Percentiles rank a stretch among this genome's conserved stretches.
Evolutionary conservation across 2,113 vertebrate species (phyloP).

Genomic region (Nansenia antarctica): DNA sequence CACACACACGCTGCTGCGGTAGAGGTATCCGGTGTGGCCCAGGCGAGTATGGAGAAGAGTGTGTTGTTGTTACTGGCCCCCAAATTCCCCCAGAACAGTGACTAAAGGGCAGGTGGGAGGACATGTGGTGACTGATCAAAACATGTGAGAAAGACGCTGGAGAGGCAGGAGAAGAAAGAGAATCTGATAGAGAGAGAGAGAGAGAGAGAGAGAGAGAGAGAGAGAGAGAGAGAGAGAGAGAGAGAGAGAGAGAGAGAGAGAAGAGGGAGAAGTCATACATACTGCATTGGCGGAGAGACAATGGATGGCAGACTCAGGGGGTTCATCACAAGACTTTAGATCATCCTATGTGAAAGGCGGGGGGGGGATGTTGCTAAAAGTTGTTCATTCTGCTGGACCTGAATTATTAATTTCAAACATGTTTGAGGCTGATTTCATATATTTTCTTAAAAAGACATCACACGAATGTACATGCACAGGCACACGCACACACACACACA

Average conservation of each 20-base stretch:
- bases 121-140: background rate
- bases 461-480: too few species aligned
- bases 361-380: background rate
- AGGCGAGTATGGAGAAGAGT: too few species aligned
- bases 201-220: background rate
- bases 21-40: too few species aligned
- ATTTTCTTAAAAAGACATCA: background rate
- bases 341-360: background rate
- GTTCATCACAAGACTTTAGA: background rate
- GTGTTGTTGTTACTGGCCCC: too few species aligned
- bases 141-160: background rate
- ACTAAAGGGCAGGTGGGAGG: background rate
- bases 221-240: too few species aligned
- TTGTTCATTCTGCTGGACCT: background rate
- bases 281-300: background rate
- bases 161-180: background rate
- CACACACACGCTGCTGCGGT: too few species aligned
- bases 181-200: too few species aligned
- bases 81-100: too few species aligned
- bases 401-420: conserved; percentile 2
- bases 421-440: background rate
- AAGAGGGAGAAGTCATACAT: background rate
- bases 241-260: too few species aligned
- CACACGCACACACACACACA: background rate
- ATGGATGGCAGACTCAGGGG: conserved; percentile 1